Evolutionary conservation across 2,113 vertebrate genomes (phyloP), one percentile per base, ranked within the genome.

Genomic region (Gnathonemus longibarbis): DNA sequence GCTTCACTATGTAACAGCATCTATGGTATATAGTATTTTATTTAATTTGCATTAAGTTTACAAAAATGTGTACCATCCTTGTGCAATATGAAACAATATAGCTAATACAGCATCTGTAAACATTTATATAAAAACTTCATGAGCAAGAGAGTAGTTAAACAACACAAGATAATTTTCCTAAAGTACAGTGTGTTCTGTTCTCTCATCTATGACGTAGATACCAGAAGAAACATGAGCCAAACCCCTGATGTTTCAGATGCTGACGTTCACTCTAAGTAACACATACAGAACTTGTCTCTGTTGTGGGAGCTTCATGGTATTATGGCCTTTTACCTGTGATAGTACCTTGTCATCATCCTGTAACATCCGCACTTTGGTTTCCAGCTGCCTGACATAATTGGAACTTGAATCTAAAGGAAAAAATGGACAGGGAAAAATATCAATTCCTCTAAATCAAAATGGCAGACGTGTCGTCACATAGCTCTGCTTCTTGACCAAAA

Each of bases 311-410:
- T 13, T 27, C 3, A 19, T 17, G n/a, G 5, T 7, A 21, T 39
- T 42, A 21, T n/a, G 21, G 27, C 3, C 17, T 21, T 92, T 93
- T 96, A 99, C 98, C 97, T 99, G 98, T 27, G 96, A 95, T 49
- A 97, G 96, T 42, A 98, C 96, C 92, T 98, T 98, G 91, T 95
- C 97, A 90, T 98, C 97, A 49, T 98, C 97, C 92, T 98, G 97
- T 92, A 98, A 95, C 90, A 98, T 96, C 91, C 97, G 97, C 93
- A 97, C 97, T 95, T 98, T 99, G 88, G 96, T 97, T 96, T 99
- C 98, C 95, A 99, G 96, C 94, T 98, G 98, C 90, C 97, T 95
- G 95, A 98, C 96, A 93, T 98, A 98, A 95, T 96, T 97, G 92
- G 97, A 97, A 90, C 97, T 97, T 3, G 98, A 93, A 95, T 99